These are phyloP conservation scores for Drosophila mimetica DNA, from an alignment of 2,888 invertebrate genomes.

Conservation along the genomic window DNA sequence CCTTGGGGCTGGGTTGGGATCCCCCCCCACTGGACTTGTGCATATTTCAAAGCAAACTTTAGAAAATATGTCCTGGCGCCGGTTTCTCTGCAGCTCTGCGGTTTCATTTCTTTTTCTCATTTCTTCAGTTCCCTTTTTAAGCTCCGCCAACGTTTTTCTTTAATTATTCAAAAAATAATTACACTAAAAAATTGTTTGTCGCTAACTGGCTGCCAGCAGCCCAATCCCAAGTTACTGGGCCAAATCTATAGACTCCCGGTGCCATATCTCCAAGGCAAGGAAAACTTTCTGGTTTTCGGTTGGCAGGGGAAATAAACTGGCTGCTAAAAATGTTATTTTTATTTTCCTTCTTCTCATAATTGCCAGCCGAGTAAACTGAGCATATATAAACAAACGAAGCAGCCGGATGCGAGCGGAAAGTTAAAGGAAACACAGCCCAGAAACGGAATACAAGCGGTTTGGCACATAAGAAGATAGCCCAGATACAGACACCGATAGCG, in stretches of 20 bases:
- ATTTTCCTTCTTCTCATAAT: slow-evolving; percentile 69
- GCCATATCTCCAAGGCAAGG: slow-evolving; percentile 9
- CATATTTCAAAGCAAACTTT: slow-evolving; percentile 55
- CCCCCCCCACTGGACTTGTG: slow-evolving; percentile 8
- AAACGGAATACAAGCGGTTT: slow-evolving; percentile 67
- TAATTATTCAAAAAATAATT: slow-evolving; percentile 83
- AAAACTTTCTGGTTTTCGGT: slow-evolving; percentile 21
- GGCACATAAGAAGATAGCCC: slow-evolving; percentile 63
- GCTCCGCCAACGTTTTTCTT: slow-evolving; percentile 73
- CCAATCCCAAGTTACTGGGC: slow-evolving; percentile 50
- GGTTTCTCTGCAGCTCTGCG: slow-evolving; percentile 33
- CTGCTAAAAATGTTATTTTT: slow-evolving; percentile 75
- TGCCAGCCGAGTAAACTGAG: slow-evolving; percentile 63
- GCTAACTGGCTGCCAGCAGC: slow-evolving; percentile 57
- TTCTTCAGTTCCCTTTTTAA: slow-evolving; percentile 53
- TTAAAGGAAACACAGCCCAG: slow-evolving; percentile 75
- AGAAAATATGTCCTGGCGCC: slow-evolving; percentile 60
- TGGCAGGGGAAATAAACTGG: slow-evolving; percentile 43
- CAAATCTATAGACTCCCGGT: slow-evolving; percentile 66
- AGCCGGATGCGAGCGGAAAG: slow-evolving; percentile 67
- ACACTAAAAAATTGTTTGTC: slow-evolving; percentile 66
- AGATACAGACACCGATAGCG: slow-evolving; percentile 8
- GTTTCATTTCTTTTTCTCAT: slow-evolving; percentile 25
- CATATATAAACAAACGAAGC: slow-evolving; percentile 29
- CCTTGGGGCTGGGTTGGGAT: slow-evolving; percentile 5